Base-by-base conservation (phyloP, 2,797 vertebrate genomes). In the Cossypha polioptera region DNA sequence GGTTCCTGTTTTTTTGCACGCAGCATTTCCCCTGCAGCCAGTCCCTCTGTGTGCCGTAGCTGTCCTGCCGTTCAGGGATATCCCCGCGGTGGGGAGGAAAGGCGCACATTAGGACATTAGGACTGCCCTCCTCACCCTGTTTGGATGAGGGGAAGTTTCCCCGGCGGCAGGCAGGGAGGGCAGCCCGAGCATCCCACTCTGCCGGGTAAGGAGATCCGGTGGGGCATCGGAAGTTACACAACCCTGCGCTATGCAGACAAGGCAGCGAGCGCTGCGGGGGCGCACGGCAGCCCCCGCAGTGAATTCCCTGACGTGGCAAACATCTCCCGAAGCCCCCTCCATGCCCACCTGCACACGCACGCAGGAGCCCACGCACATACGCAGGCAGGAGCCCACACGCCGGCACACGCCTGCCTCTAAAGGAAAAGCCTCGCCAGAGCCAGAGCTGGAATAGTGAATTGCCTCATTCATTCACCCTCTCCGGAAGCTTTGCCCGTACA, bases 241-340 rank as follows among this genome's bases (percentile, higher is more conserved):
- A 95, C 31, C 18, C 91, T 69, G 91, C 38, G 35, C 78, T 65
- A 76, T 79, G 87, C 91, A 74, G 90, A 86, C 87, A 16, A 91
- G 75, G 93, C 85, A 90, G 76, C 5, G n/a, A 95, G 94, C 11
- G 0, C 5, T 5, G 94, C 19, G 84, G 94, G 89, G 95, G 92
- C 33, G 42, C 28, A 5, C 8, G 6, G 29, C 79, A 67, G 92
- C 92, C 92, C 83, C 86, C 82, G 11, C 78, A 90, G 96, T 95
- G 95, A 94, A 96, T 96, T 94, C 95, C 95, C 96, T 96, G 96
- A 96, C 91, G 94, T 96, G 94, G 94, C 95, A 95, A 94, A 94
- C 58, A 87, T 91, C 93, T 95, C 94, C 91, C 62, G 22, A 96
- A 95, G 95, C 96, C 95, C 96, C 94, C 95, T 96, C 51, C 45